These are phyloP conservation scores for Allolobophora icterica DNA, from an alignment of 2,888 invertebrate species.

Conservation along the genomic window DNA sequence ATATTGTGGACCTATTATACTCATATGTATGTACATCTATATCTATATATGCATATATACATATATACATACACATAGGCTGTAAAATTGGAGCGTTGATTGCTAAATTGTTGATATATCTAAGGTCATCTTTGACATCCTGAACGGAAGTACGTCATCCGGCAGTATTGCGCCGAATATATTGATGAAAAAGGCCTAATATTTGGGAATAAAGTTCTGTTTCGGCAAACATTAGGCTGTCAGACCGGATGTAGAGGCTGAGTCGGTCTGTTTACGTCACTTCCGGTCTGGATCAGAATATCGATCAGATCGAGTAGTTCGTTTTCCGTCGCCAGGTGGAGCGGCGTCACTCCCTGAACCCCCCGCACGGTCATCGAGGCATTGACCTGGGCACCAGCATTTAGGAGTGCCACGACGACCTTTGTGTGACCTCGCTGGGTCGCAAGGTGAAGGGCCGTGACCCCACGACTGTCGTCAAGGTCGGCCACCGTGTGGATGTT, in stretches of 20 bases:
- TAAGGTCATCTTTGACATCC: no score
- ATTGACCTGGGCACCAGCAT: background rate
- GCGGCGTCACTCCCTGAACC: background rate
- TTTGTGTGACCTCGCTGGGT: background rate
- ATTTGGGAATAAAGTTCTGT: no score
- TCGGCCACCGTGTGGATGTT: background rate
- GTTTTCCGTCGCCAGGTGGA: background rate
- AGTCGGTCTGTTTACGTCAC: background rate
- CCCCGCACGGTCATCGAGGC: background rate
- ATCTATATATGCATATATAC: no score
- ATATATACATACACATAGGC: no score
- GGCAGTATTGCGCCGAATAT: no score
- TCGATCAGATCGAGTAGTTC: slow-evolving; percentile 28
- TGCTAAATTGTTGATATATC: no score
- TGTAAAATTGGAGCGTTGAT: no score
- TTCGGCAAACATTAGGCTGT: background rate
- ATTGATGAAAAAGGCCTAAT: no score
- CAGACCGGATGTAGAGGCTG: background rate
- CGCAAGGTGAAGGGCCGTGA: slow-evolving; percentile 12
- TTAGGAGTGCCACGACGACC: background rate
- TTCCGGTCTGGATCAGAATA: background rate
- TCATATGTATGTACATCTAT: no score
- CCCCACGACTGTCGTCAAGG: background rate
- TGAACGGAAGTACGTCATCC: no score
- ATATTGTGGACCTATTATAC: no score